These are phyloP conservation scores for Semaprochilodus insignis DNA, from an alignment of 2,797 vertebrate genomes.

Conservation along the genomic window DNA sequence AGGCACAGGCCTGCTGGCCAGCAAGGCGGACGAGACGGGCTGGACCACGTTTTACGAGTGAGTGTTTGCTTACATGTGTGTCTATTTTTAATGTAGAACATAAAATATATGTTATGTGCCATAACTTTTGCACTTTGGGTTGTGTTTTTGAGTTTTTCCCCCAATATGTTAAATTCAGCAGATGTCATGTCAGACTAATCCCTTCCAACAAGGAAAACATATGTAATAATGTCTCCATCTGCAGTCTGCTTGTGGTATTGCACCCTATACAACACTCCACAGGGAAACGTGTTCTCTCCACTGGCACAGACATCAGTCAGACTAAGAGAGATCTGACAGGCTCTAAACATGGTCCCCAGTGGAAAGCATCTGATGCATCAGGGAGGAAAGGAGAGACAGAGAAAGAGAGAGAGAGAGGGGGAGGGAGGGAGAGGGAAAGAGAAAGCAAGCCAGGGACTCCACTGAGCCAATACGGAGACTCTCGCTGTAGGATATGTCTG, in stretches of 20 bases:
- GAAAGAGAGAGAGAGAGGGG: not conserved
- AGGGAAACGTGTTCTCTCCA: conserved; percentile 28
- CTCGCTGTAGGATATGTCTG: conserved; percentile 36
- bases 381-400: conserved; percentile 23
- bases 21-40: conserved; percentile 97
- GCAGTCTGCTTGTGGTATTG: conserved; percentile 58
- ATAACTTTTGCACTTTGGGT: no score
- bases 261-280: conserved; percentile 22
- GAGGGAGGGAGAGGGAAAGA: not conserved
- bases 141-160: no score
- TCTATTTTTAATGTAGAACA: not conserved
- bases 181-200: no score
- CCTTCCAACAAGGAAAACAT: conserved; percentile 6
- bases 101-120: no score
- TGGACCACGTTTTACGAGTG: conserved; percentile 99
- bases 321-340: conserved; percentile 55
- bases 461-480: conserved; percentile 33
- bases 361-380: conserved; percentile 16
- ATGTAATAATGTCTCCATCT: conserved; percentile 64
- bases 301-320: conserved; percentile 55
- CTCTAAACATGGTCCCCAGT: conserved; percentile 44
- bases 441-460: conserved; percentile 4
- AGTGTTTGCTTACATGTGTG: conserved; percentile 67
- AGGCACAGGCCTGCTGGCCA: conserved; percentile 92
- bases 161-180: no score